phyloP scores from a whole-genome alignment of 2,797 vertebrate species.

The Denticeps clupeoides region DNA sequence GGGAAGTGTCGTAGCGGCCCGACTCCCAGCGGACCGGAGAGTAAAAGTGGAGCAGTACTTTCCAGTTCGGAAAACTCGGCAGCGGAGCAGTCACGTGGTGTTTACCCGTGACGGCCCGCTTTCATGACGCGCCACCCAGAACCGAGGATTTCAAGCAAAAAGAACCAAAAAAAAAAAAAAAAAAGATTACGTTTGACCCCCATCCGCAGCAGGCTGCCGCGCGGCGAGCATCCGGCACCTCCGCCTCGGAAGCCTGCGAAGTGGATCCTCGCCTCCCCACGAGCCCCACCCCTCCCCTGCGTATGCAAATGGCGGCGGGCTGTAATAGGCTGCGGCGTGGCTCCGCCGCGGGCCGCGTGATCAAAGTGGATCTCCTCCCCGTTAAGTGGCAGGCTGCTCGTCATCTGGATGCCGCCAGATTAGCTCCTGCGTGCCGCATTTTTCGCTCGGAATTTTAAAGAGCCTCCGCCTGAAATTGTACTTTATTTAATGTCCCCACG shows the following conservation, averaged over 20 bases:
- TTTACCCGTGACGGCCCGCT: no score
- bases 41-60: not conserved
- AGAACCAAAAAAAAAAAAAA: no score
- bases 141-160: no score
- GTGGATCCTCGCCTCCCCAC: slow-evolving; percentile 34
- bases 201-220: not conserved
- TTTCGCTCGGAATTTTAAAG: slow-evolving; percentile 52
- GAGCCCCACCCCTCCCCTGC: slow-evolving; percentile 45
- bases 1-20: not conserved
- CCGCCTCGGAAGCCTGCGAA: not conserved
- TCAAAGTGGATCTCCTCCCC: slow-evolving; percentile 66
- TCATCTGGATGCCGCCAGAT: slow-evolving; percentile 57
- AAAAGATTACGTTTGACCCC: not conserved
- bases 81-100: no score
- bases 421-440: slow-evolving; percentile 42
- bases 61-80: no score
- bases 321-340: slow-evolving; percentile 60
- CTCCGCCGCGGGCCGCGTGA: slow-evolving; percentile 49
- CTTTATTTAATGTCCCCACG: slow-evolving; percentile 47
- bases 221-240: not conserved
- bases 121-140: no score
- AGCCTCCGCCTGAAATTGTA: slow-evolving; percentile 44
- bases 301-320: slow-evolving; percentile 58
- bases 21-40: not conserved
- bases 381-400: slow-evolving; percentile 60